A percentile compares a stretch with the other conserved stretches of the same genome.
Conservation (phyloP, 1,140 invertebrate genomes). For the Rhynchophorus ferrugineus region DNA sequence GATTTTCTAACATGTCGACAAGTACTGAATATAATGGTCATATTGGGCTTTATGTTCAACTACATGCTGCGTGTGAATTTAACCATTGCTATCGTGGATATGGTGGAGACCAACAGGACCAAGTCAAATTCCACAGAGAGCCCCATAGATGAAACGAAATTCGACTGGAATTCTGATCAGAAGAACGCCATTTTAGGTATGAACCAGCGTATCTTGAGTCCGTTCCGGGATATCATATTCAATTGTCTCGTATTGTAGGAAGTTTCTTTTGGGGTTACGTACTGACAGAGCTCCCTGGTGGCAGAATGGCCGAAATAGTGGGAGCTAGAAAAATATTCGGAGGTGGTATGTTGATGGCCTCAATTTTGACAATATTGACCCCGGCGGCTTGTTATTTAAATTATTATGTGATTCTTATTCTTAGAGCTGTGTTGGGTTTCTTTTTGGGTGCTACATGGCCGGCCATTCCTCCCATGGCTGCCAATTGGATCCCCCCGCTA, state of each 20-base stretch:
- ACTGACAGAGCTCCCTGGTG: constrained; percentile 79
- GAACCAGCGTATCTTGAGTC: constrained; percentile 23
- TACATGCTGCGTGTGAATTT: constrained; percentile 83
- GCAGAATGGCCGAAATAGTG: constrained; percentile 71
- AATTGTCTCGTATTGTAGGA: too few species aligned
- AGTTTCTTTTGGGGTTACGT: constrained; percentile 89
- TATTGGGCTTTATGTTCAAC: constrained; percentile 79
- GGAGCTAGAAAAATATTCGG: constrained; percentile 79
- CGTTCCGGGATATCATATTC: too few species aligned
- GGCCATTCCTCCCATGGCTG: constrained; percentile 80
- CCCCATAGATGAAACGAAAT: constrained; percentile 18
- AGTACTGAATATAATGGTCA: constrained; percentile 75
- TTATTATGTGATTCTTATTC: constrained; percentile 52
- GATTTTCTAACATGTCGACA: constrained; percentile 60
- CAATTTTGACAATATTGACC: constrained; percentile 72
- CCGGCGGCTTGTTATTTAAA: constrained; percentile 61
- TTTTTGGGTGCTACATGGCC: constrained; percentile 83
- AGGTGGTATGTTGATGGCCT: constrained; percentile 75
- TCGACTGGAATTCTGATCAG: constrained; percentile 38
- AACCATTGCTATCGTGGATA: constrained; percentile 82
- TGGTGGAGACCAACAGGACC: constrained; percentile 52
- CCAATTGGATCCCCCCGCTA: constrained; percentile 83
- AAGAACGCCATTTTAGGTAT: constrained; percentile 69
- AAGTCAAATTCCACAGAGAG: constrained; percentile 11
- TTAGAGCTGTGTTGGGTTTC: constrained; percentile 63